These are phyloP conservation scores for Megalopta genalis DNA, from an alignment of 1,140 invertebrate species.

Conservation along the genomic window DNA sequence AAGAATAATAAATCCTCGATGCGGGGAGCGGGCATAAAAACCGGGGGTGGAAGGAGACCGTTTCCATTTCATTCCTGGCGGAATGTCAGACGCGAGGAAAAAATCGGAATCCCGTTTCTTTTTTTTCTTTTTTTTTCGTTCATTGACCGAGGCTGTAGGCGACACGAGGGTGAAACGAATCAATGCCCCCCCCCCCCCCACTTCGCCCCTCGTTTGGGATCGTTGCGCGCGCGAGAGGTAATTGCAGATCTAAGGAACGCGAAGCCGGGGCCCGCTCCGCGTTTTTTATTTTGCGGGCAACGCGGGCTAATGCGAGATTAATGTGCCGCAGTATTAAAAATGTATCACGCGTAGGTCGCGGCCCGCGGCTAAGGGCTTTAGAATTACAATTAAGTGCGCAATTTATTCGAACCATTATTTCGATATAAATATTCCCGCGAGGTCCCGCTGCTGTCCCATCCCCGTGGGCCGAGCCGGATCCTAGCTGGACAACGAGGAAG, in stretches of 20 bases:
- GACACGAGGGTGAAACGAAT: conserved; percentile 15
- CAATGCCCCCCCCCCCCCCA: conserved; percentile 12
- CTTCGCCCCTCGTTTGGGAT: no score
- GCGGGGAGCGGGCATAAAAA: neutral
- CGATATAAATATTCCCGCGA: conserved; percentile 50
- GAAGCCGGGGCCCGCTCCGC: neutral
- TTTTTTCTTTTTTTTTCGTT: neutral
- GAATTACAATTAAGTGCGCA: conserved; percentile 67
- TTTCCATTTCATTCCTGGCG: conserved; percentile 25
- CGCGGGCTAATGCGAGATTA: conserved; percentile 69
- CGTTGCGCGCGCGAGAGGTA: conserved; percentile 28
- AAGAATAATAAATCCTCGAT: neutral
- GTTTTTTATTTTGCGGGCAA: conserved; percentile 23
- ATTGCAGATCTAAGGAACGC: conserved; percentile 41
- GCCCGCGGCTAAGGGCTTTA: conserved; percentile 41
- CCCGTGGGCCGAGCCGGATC: conserved; percentile 13
- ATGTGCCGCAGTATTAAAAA: conserved; percentile 69
- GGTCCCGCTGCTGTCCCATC: conserved; percentile 11
- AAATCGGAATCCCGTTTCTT: neutral
- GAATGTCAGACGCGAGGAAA: conserved; percentile 14
- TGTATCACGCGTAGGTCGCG: conserved; percentile 63
- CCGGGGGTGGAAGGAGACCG: neutral
- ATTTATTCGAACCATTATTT: conserved; percentile 62
- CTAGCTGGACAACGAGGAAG: conserved; percentile 28
- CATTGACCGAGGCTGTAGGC: neutral